Evolutionary conservation across 2,888 invertebrate species (phyloP), one percentile per base, ranked within the genome.

Genomic region (Stenolophus ochropezus): DNA sequence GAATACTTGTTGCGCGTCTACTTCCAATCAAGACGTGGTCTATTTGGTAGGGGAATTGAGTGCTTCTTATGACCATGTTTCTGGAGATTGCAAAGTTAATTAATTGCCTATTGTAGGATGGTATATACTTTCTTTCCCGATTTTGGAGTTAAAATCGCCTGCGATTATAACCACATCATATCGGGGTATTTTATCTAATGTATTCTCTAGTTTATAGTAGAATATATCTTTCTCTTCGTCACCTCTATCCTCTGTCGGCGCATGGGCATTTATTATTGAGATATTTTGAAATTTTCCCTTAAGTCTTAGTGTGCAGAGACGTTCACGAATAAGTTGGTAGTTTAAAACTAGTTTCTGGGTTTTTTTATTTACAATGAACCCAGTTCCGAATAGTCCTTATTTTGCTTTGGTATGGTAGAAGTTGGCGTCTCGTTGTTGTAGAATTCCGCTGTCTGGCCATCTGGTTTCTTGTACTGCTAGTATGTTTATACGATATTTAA

Each of bases 241-340:
- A 33, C 75, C 56, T 20, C 51, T 71, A 14, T 82, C 82, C 11
- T 84, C 82, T n/a, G 82, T 84, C 14, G 83, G 83, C 8, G 83
- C 83, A 58, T 83, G 79, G 11, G 47, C 81, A 79, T 78, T 81
- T 4, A 83, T 56, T 14, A 84, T 42, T 11, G 16, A 4, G 5
- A 61, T 11, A 20, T 61, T 61, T 16, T 11, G 2, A 61, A 61
- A 61, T 16, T 21, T 16, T 61, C 2, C n/a, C 16, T 2, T 16
- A 18, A 18, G 3, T 61, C 20, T 18, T 61, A 61, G 5, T 21
- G 3, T 18, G 20, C 61, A 61, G 18, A 61, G 2, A 3, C 11
- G 2, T 18, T 61, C 61, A 61, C 11, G 4, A 16, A 61, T 61
- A 4, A 11, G 61, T 16, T 20, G 3, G 18, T 4, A 61, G 21